These are phyloP conservation scores for Rhabdomys pumilio DNA, from an alignment of 2,797 vertebrate species.

Conservation along the genomic window DNA sequence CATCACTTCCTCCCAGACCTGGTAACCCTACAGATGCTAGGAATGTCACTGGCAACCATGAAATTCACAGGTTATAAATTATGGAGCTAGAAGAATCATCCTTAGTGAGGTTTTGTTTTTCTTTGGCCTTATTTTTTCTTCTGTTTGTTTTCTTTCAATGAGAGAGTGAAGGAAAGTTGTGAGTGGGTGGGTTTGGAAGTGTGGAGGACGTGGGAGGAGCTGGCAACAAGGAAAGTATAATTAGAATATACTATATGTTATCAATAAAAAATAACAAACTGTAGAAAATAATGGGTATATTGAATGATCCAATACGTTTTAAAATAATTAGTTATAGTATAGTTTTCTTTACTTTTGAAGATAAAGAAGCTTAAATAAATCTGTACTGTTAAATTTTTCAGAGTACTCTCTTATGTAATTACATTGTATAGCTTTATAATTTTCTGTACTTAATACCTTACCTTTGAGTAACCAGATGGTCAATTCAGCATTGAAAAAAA, in stretches of 20 bases:
- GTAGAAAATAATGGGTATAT: conserved; percentile 34
- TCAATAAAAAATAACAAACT: not conserved
- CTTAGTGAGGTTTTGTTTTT: too few relatives aligned
- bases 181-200: not conserved
- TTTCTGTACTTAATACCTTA: conserved; percentile 80
- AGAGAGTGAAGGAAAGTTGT: not conserved
- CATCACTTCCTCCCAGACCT: too few relatives aligned
- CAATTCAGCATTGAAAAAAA: conserved; percentile 73
- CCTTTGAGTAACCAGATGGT: conserved; percentile 82
- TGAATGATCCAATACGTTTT: conserved; percentile 26
- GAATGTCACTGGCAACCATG: too few relatives aligned
- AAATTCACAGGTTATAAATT: too few relatives aligned
- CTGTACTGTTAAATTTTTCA: conserved; percentile 75
- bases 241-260: not conserved
- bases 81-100: too few relatives aligned
- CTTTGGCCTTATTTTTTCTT: too few relatives aligned
- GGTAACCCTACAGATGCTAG: too few relatives aligned
- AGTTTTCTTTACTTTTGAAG: conserved; percentile 60
- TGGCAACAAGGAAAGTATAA: not conserved
- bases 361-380: conserved; percentile 73
- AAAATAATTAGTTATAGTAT: conserved; percentile 18
- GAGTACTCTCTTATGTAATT: conserved; percentile 79
- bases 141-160: too few relatives aligned
- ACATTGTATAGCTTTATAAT: conserved; percentile 78
- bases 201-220: not conserved